phyloP scores from a whole-genome alignment of 2,113 vertebrate genomes.

The Pteropus alecto region DNA sequence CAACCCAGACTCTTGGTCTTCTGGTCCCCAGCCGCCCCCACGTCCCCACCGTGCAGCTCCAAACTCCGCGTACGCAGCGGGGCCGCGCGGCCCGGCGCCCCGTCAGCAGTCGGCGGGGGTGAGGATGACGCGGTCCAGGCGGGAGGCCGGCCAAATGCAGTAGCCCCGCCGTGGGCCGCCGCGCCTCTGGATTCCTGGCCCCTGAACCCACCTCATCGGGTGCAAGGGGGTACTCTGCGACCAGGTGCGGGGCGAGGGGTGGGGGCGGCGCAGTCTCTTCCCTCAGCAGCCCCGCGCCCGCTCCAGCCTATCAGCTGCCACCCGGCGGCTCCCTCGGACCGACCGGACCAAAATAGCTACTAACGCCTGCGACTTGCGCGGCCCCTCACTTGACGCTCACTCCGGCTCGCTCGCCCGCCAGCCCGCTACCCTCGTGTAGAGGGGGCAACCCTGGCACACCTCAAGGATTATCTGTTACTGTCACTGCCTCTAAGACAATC shows the following conservation, averaged over 20 bases:
- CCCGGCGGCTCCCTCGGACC: constrained; percentile 61
- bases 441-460: constrained; percentile 16
- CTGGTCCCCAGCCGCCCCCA: background rate
- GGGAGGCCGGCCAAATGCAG: constrained; percentile 66
- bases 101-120: constrained; percentile 68
- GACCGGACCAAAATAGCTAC: constrained; percentile 75
- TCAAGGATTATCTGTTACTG: background rate
- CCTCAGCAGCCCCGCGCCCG: constrained; percentile 50
- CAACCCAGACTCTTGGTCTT: background rate
- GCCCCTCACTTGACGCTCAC: constrained; percentile 67
- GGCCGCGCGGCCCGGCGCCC: constrained; percentile 58
- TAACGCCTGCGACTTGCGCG: constrained; percentile 69
- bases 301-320: constrained; percentile 73
- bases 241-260: background rate
- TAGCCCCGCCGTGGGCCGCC: constrained; percentile 37
- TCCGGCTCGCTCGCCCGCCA: constrained; percentile 31
- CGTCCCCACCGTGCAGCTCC: constrained; percentile 32
- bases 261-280: constrained; percentile 12
- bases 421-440: constrained; percentile 30
- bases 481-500: background rate
- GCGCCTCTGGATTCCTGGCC: background rate
- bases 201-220: background rate
- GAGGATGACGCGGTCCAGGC: constrained; percentile 72
- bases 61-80: constrained; percentile 57
- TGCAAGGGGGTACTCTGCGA: background rate